A percentile compares a stretch with the other conserved stretches of the same genome.
phyloP scores from a whole-genome alignment of 1,140 invertebrate genomes.

The Anthonomus grandis region DNA sequence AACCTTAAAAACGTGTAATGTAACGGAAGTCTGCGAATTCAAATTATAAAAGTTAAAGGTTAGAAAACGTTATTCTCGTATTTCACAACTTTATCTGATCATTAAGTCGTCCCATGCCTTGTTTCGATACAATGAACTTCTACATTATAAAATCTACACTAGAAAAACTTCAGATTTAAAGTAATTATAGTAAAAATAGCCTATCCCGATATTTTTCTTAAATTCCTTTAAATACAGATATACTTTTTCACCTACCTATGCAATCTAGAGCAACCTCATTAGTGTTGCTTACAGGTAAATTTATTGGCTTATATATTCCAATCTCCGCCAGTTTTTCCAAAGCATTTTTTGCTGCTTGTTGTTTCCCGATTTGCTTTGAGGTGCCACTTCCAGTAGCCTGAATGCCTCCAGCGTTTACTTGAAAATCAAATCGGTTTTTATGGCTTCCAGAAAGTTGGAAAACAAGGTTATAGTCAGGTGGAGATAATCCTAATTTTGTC shows the following conservation, averaged over 20 bases:
- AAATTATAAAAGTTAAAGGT: too few species aligned
- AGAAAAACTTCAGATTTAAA: too few species aligned
- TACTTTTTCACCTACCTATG: constrained; percentile 23
- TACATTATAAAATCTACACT: too few species aligned
- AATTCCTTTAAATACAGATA: too few species aligned
- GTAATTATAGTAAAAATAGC: too few species aligned
- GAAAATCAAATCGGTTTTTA: constrained; percentile 67
- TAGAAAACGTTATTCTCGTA: too few species aligned
- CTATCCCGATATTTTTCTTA: too few species aligned
- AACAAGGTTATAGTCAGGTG: constrained; percentile 60
- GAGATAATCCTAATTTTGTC: constrained; percentile 53
- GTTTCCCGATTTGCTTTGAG: constrained; percentile 40
- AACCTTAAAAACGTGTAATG: too few species aligned
- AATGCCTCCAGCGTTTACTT: constrained; percentile 50
- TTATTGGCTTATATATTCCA: constrained; percentile 25
- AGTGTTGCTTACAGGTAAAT: constrained; percentile 53
- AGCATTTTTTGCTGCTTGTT: constrained; percentile 34
- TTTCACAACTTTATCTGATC: too few species aligned
- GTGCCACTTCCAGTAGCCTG: constrained; percentile 50
- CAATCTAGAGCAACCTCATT: constrained; percentile 58
- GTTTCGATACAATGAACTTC: too few species aligned
- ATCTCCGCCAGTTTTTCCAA: constrained; percentile 26
- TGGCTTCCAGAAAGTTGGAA: constrained; percentile 63
- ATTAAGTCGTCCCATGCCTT: too few species aligned
- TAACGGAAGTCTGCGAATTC: too few species aligned